Conservation (phyloP, 2,797 vertebrate species). For the Oophaga sylvatica region DNA sequence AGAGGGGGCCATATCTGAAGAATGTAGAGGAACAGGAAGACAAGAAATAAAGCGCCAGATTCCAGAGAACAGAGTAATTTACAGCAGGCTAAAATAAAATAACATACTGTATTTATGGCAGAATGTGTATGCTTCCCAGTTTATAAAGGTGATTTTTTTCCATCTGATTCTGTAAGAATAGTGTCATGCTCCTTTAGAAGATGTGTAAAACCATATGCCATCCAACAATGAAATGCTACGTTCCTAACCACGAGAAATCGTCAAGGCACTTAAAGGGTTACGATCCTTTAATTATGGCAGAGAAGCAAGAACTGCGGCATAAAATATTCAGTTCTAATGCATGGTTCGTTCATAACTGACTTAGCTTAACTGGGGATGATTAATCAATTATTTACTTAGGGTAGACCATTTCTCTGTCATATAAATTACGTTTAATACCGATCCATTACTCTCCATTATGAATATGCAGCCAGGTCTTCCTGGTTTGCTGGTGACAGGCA, state of each 20-base stretch:
- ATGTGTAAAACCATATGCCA: neutral
- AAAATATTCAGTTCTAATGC: slow-evolving; percentile 57
- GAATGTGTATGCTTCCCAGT: too few relatives aligned
- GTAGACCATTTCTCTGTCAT: slow-evolving; percentile 64
- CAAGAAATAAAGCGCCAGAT: too few relatives aligned
- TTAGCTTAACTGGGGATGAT: slow-evolving; percentile 64
- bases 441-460: slow-evolving; percentile 67
- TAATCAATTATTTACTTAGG: slow-evolving; percentile 70
- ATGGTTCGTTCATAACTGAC: slow-evolving; percentile 61
- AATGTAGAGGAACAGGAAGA: too few relatives aligned
- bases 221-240: neutral
- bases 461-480: slow-evolving; percentile 56
- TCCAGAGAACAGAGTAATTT: too few relatives aligned
- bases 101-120: too few relatives aligned
- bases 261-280: slow-evolving; percentile 20
- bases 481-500: slow-evolving; percentile 46
- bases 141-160: too few relatives aligned
- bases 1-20: too few relatives aligned
- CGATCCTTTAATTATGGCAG: slow-evolving; percentile 54
- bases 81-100: too few relatives aligned
- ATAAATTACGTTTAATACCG: slow-evolving; percentile 70
- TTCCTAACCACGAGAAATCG: neutral
- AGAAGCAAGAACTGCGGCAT: slow-evolving; percentile 47
- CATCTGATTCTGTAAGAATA: too few relatives aligned
- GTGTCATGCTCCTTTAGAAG: too few relatives aligned